Conservation (phyloP, 2,797 vertebrate species). For the Salarias fasciatus region DNA sequence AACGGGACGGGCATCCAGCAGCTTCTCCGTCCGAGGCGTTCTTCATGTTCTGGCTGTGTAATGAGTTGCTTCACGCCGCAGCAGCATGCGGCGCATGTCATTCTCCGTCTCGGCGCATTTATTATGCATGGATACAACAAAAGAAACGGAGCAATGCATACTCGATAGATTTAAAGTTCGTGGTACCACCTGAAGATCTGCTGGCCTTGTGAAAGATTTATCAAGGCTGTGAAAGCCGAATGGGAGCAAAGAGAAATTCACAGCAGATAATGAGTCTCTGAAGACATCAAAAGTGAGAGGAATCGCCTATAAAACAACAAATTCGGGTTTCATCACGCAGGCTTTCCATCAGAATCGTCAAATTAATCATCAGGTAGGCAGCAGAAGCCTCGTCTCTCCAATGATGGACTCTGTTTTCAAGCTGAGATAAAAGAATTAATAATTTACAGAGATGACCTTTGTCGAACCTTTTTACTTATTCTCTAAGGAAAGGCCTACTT, state of each 20-base stretch:
- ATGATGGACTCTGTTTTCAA: slow-evolving; percentile 45
- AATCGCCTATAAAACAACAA: slow-evolving; percentile 52
- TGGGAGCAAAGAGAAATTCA: slow-evolving; percentile 47
- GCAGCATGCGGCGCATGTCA: slow-evolving; percentile 14
- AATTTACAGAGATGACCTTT: slow-evolving; percentile 67
- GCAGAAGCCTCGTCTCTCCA: slow-evolving; percentile 29
- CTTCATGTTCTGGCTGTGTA: not conserved
- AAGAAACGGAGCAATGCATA: slow-evolving; percentile 38
- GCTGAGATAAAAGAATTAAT: slow-evolving; percentile 54
- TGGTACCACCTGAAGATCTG: slow-evolving; percentile 54
- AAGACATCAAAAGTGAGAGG: slow-evolving; percentile 54
- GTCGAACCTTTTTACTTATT: slow-evolving; percentile 52
- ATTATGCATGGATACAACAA: slow-evolving; percentile 59
- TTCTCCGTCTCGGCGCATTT: slow-evolving; percentile 41
- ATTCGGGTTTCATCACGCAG: slow-evolving; percentile 47
- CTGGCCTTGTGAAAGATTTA: slow-evolving; percentile 62
- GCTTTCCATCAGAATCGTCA: slow-evolving; percentile 55
- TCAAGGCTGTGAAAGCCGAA: slow-evolving; percentile 36
- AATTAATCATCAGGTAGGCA: slow-evolving; percentile 59
- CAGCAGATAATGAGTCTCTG: slow-evolving; percentile 63
- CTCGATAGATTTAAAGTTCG: slow-evolving; percentile 51
- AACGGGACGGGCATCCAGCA: slow-evolving; percentile 1
- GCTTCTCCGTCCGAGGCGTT: slow-evolving; percentile 7
- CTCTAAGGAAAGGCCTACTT: slow-evolving; percentile 39
- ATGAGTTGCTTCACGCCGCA: slow-evolving; percentile 9